Evolutionary conservation across 92 coral and sea anemone species (phyloP).

Genomic region (Zoanthus gigantus): DNA sequence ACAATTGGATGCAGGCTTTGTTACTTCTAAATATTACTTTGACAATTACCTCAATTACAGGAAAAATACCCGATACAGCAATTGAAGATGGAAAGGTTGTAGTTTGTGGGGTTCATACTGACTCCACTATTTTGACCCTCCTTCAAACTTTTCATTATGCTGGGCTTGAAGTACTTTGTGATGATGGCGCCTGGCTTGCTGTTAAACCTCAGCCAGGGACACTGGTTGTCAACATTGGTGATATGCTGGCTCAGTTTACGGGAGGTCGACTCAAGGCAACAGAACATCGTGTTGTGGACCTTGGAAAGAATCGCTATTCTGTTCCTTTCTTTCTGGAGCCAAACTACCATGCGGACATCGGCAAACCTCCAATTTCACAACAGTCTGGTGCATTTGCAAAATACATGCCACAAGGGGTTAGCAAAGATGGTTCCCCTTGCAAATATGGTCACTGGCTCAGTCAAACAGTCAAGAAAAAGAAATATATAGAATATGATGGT

Average conservation of each 20-base stretch:
- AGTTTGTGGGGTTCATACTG: conserved; percentile 59
- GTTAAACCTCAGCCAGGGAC: conserved; percentile 53
- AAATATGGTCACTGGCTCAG: conserved; percentile 59
- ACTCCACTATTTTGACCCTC: conserved; percentile 57
- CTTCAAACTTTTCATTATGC: conserved; percentile 60
- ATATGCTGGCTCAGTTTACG: conserved; percentile 54
- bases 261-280: conserved; percentile 52
- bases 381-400: not conserved
- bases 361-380: conserved; percentile 43
- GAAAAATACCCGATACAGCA: conserved; percentile 32
- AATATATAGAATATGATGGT: conserved; percentile 45
- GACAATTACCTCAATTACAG: not conserved
- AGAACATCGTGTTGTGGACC: conserved; percentile 63
- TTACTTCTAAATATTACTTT: not conserved
- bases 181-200: conserved; percentile 51
- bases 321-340: conserved; percentile 69
- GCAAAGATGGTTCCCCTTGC: conserved; percentile 29
- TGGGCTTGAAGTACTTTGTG: conserved; percentile 55
- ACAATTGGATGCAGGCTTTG: not conserved
- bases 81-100: conserved; percentile 54
- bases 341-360: conserved; percentile 60
- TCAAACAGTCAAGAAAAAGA: conserved; percentile 9
- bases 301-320: conserved; percentile 55
- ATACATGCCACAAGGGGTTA: conserved; percentile 41
- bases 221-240: conserved; percentile 66